Conservation (phyloP, 2,113 vertebrate genomes). For the Hemichromis elongatus region DNA sequence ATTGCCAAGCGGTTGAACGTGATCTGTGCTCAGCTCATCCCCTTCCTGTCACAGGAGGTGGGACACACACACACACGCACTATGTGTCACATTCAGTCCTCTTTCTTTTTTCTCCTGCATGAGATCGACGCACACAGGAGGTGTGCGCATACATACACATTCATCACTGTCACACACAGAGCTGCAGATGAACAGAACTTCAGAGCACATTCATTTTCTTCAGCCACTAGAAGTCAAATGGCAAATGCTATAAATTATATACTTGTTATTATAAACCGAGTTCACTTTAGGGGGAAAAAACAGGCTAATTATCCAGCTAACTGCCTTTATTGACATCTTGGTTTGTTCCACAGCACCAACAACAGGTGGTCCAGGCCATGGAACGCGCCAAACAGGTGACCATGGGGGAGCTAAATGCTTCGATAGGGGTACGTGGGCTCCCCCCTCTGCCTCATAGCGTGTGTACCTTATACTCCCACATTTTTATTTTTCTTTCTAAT, state of each 20-base stretch:
- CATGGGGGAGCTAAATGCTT: conserved; percentile 90
- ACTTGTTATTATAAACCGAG: neutral
- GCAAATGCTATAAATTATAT: neutral
- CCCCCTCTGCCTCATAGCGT: conserved; percentile 77
- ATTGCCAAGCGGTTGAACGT: conserved; percentile 91
- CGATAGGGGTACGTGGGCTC: conserved; percentile 92
- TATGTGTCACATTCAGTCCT: neutral
- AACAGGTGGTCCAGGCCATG: conserved; percentile 93
- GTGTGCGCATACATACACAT: conserved; percentile 1
- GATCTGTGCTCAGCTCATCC: conserved; percentile 92
- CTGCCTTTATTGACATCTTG: conserved; percentile 21
- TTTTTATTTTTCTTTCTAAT: conserved; percentile 25
- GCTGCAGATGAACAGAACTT: conserved; percentile 15
- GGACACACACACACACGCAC: conserved; percentile 5
- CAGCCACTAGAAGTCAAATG: neutral
- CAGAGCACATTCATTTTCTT: neutral
- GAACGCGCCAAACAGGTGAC: conserved; percentile 96
- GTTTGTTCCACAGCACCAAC: conserved; percentile 81
- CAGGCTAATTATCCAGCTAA: neutral
- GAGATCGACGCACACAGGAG: conserved; percentile 20
- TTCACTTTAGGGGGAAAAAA: neutral
- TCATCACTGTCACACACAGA: neutral
- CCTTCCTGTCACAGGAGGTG: conserved; percentile 94
- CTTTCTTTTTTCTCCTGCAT: neutral
- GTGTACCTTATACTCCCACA: conserved; percentile 69